Base-by-base conservation (phyloP, 2,888 invertebrate species). In the Acronicta aceris region DNA sequence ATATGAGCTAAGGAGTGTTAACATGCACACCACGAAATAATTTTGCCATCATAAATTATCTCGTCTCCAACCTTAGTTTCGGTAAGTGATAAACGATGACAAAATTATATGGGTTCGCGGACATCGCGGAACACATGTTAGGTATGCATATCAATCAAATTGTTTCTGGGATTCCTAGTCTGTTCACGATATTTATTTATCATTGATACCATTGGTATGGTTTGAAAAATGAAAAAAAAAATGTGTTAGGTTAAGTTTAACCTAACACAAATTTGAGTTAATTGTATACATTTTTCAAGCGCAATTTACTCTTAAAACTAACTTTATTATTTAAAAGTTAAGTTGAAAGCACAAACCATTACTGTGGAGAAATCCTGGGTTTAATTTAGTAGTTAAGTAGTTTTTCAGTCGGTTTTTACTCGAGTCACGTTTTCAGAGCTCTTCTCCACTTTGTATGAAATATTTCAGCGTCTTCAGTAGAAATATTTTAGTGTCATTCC, bases 381-480 rank as follows among this genome's bases (percentile, higher is more conserved):
- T 70, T 51, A 74, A 70, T 72, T 73, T 56, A 71, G 50, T 69
- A 59, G 43, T 73, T 73, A 57, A 71, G 64, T 64, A 68, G 74
- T 71, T 71, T 67, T 72, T 66, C 46, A 66, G 67, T 66, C 57
- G 56, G 54, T 73, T 56, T 59, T 63, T 49, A 77, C 53, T 65
- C 64, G 16, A 60, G 69, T 77, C 62, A 74, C 64, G 68, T 59
- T 40, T 57, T 33, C 40, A 52, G 45, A 25, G 36, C 16, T 58
- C 16, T 55, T 55, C 36, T 54, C 45, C 43, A 67, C 13, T 55
- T 52, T 59, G 43, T 55, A 59, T 66, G 46, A 56, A 61, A 61
- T 60, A 67, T 60, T 71, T 40, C 25, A 51, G 9, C 52, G 27
- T 60, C 36, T 47, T 36, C 30, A 53, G 46, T 59, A 13, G 38